Evolutionary conservation across 2,888 invertebrate genomes (phyloP).

Genomic region (Dugesia japonica): DNA sequence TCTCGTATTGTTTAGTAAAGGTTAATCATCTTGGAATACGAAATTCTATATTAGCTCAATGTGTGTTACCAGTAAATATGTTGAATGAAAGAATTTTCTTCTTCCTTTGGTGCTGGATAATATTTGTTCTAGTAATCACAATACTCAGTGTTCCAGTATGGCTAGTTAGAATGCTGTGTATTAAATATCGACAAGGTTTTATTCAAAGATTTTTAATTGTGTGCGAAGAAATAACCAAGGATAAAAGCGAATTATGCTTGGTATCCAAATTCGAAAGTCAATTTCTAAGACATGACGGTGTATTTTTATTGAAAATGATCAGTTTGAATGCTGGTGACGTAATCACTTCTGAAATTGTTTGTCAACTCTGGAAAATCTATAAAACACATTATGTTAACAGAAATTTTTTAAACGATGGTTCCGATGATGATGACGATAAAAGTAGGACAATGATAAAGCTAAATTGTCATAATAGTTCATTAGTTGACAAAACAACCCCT

Average conservation of each 20-base stretch:
- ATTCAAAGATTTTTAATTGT: conserved; percentile 21
- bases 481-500: background rate
- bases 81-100: conserved; percentile 34
- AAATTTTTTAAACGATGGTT: background rate
- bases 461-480: background rate
- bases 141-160: conserved; percentile 28
- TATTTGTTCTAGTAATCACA: conserved; percentile 26
- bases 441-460: background rate
- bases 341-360: conserved; percentile 23
- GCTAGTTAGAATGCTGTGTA: background rate
- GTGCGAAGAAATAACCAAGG: background rate
- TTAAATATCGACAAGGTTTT: background rate
- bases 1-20: conserved; percentile 20
- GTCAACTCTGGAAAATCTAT: conserved; percentile 22
- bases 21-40: background rate
- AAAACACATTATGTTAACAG: background rate
- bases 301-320: conserved; percentile 27
- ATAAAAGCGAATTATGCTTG: background rate
- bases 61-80: conserved; percentile 32
- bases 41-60: conserved; percentile 32
- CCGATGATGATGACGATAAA: background rate
- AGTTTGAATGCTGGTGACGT: conserved; percentile 29
- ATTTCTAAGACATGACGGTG: conserved; percentile 30
- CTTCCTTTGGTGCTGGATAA: conserved; percentile 35
- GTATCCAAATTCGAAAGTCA: background rate